Percentiles rank a stretch among this genome's conserved stretches.
phyloP scores from a whole-genome alignment of 2,888 invertebrate species.

The Stegana nigrithorax region DNA sequence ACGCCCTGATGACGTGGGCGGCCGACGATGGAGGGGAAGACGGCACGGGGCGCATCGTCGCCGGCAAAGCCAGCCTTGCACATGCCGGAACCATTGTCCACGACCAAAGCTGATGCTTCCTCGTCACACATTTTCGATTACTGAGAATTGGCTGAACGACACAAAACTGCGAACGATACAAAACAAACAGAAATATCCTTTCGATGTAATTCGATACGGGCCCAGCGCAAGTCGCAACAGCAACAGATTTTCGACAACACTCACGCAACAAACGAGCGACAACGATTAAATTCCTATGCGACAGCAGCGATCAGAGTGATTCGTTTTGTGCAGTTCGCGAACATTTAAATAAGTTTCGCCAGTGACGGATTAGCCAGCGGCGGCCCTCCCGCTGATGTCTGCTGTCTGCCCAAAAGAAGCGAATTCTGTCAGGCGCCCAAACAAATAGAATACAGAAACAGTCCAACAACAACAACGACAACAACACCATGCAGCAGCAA shows the following conservation, averaged over 20 bases:
- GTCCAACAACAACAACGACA: background rate
- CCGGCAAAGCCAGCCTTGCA: conserved; percentile 98
- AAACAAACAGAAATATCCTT: conserved; percentile 31
- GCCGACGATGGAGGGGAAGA: conserved; percentile 94
- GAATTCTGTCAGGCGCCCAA: background rate
- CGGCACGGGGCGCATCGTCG: conserved; percentile 92
- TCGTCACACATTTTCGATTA: conserved; percentile 84
- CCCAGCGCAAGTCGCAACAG: conserved; percentile 32
- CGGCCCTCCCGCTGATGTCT: background rate
- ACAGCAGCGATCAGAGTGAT: conserved; percentile 66
- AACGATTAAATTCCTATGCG: conserved; percentile 63
- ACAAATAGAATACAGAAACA: background rate
- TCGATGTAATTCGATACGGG: conserved; percentile 29
- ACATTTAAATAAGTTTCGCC: conserved; percentile 58
- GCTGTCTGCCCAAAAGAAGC: background rate
- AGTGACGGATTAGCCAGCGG: background rate
- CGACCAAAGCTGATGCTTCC: conserved; percentile 91
- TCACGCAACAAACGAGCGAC: conserved; percentile 39
- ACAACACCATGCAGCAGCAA: background rate
- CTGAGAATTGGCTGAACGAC: conserved; percentile 27
- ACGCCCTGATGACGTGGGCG: conserved; percentile 93
- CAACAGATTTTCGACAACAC: conserved; percentile 33
- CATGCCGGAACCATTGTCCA: conserved; percentile 98
- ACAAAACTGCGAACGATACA: conserved; percentile 26
- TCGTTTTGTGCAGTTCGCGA: conserved; percentile 41